Percentiles rank a stretch among this genome's conserved stretches.
These are phyloP conservation scores for Limenitis camilla DNA, from an alignment of 2,888 invertebrate species.

Conservation along the genomic window DNA sequence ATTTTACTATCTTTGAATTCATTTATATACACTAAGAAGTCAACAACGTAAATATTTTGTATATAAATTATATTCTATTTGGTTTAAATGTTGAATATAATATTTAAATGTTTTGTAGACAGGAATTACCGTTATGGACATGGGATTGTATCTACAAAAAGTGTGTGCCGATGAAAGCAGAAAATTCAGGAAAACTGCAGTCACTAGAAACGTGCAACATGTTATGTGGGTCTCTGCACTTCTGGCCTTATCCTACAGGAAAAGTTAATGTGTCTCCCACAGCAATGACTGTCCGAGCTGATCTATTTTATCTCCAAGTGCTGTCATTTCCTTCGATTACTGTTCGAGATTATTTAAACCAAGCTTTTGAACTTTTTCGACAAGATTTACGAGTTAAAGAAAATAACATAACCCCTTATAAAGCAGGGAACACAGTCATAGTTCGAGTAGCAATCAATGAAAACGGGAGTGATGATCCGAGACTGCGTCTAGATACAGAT, in stretches of 20 bases:
- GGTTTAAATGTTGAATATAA: background rate
- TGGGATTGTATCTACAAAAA: conserved; percentile 81
- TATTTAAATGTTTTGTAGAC: conserved; percentile 33
- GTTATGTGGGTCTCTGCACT: conserved; percentile 79
- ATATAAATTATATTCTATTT: background rate
- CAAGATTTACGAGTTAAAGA: conserved; percentile 61
- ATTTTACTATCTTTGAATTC: no score
- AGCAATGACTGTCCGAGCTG: conserved; percentile 74
- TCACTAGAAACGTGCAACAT: conserved; percentile 82
- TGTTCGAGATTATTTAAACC: conserved; percentile 47
- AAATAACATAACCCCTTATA: conserved; percentile 39
- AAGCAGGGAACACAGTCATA: conserved; percentile 54
- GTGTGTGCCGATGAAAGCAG: conserved; percentile 73
- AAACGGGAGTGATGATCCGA: conserved; percentile 56
- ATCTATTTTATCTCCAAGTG: conserved; percentile 65
- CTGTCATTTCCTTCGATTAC: conserved; percentile 40
- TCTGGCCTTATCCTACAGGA: conserved; percentile 86
- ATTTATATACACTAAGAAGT: no score
- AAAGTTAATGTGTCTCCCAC: conserved; percentile 76
- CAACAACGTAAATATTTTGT: no score
- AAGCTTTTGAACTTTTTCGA: conserved; percentile 64
- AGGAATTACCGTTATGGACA: conserved; percentile 77
- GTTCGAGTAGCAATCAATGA: conserved; percentile 62
- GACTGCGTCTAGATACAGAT: conserved; percentile 77
- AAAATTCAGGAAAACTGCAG: conserved; percentile 50